Evolutionary conservation across 2,797 vertebrate species (phyloP), one percentile per base, ranked within the genome.

Genomic region (Schizopygopsis pylzovi): DNA sequence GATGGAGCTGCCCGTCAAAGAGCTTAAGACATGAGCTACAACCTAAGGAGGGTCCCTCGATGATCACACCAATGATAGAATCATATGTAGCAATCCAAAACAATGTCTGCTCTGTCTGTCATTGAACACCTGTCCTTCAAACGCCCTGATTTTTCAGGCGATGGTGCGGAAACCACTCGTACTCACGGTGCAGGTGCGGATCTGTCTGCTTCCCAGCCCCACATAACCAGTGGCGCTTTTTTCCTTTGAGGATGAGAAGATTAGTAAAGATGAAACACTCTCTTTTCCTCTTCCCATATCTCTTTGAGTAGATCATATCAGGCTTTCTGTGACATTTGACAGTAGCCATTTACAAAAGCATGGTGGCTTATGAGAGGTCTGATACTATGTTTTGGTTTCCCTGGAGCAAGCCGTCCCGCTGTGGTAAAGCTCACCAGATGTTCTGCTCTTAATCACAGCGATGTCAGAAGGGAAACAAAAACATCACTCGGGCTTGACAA

Each of bases 321-420:
- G 86, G 59, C 45, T 43, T 68, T 87, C 75, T 70, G 73, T 88
- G 84, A 91, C 90, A 90, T 92, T 92, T 90, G 89, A 91, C 90
- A 89, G 91, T 90, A 89, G 84, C 89, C 86, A 89, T 87, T 76
- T 72, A 67, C 43, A 87, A 52, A 82, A 70, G 56, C 76, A 85
- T 85, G 45, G 83, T 76, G 87, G 87, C 87, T 81, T 67, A 83
- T 61, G 52, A 87, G 75, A 85, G 79, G 82, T 71, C 43, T 87
- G 80, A 85, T 83, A 87, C 82, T 33, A 78, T 88, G 87, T 84
- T 90, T 87, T 88, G 88, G 82, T 87, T 84, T 88, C 68, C 83
- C 45, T 54, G 13, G 59, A 76, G 76, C 75, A 89, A 85, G 86
- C 79, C 61, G 33, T 37, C 41, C 41, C 63, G 39, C 84, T 82